These are phyloP conservation scores for Sebastes steindachneri DNA, from an alignment of 2,797 vertebrate species.

Conservation along the genomic window DNA sequence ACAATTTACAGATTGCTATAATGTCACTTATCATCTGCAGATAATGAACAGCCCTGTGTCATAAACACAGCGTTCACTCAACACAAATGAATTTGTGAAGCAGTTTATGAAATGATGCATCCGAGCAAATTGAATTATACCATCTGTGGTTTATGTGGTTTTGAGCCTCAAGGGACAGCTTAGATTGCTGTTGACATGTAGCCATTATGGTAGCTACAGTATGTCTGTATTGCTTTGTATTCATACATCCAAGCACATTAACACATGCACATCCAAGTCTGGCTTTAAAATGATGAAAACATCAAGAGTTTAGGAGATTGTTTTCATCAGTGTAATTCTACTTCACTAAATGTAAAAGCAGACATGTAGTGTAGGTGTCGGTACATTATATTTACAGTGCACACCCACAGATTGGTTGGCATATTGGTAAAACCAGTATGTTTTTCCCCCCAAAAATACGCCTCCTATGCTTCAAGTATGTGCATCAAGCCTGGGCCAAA, in stretches of 20 bases:
- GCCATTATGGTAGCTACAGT: conserved; percentile 38
- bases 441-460: background rate
- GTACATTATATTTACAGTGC: background rate
- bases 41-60: conserved; percentile 18
- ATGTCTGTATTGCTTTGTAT: conserved; percentile 26
- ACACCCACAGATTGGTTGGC: background rate
- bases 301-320: background rate
- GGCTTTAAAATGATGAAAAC: background rate
- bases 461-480: conserved; percentile 1
- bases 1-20: conserved; percentile 17
- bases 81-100: conserved; percentile 46
- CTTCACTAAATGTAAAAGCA: background rate
- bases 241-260: conserved; percentile 13
- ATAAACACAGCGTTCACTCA: conserved; percentile 48
- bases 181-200: conserved; percentile 47
- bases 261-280: background rate
- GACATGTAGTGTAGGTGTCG: background rate
- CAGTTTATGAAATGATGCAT: conserved; percentile 55
- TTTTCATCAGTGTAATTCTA: background rate
- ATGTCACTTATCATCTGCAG: conserved; percentile 21
- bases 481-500: conserved; percentile 22
- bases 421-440: background rate
- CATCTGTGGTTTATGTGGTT: conserved; percentile 63
- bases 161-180: conserved; percentile 37
- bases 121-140: conserved; percentile 55